Base-by-base conservation (phyloP, 2,888 invertebrate genomes). In the Pilophorus perplexus region DNA sequence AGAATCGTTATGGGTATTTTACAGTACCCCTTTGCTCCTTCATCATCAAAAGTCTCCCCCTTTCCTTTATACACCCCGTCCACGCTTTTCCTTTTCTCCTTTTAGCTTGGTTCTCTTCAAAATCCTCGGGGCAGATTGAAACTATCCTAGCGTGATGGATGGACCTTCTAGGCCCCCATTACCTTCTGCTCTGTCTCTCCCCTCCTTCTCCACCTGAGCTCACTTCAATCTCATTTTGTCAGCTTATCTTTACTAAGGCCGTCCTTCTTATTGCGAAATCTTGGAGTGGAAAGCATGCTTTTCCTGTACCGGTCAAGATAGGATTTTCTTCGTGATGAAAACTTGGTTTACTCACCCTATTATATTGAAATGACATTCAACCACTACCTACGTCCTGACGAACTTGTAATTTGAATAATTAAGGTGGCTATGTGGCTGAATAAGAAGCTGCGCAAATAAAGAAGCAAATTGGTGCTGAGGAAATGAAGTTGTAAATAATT, bases 101-200 rank as follows among this genome's bases (percentile, higher is more conserved):
- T 20, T 37, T 27, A 18, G 28, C 5, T 20, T 6, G 57, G 22
- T 40, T 28, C 54, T 38, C 62, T 62, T 62, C 62, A 48, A 62
- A 62, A 48, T 62, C 62, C 62, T 33, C 14, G 33, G 33, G 52
- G 27, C 48, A 62, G 46, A 62, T 62, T 62, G 62, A 62, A 62
- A 62, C 62, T 62, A 62, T 62, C 48, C 62, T 62, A 62, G 62
- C 62, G 62, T 62, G 62, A 62, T 62, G 62, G 62, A 62, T 62
- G 62, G 62, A 62, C 62, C 62, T 27, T 25, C 46, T 16, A 44
- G 62, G 28, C 59, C 62, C 46, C 46, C 48, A 62, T 62, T 62
- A 62, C 62, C 46, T 62, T 62, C 62, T 62, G 46, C 62, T 46
- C 48, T 48, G 20, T 12, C 57, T 1, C n/a, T 22, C 37, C 38